Evolutionary conservation across 2,888 invertebrate genomes (phyloP).

Genomic region (Glyphotaelius pellucidus): DNA sequence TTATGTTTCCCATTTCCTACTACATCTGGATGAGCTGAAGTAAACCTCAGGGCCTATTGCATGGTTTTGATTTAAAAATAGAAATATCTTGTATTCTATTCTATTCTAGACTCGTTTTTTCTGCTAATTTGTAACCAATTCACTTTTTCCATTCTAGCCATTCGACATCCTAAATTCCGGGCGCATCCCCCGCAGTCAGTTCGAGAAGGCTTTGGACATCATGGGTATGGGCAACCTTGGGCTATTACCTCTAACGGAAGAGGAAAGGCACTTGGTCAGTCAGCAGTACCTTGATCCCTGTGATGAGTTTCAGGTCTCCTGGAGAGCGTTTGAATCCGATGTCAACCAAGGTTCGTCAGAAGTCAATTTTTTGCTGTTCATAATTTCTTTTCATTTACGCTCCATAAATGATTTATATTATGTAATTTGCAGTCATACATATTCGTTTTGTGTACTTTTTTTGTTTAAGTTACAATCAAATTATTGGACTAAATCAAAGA

Average conservation of each 20-base stretch:
- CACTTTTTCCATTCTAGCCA: conserved; percentile 73
- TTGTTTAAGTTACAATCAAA: neutral
- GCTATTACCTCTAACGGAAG: conserved; percentile 74
- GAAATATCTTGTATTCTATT: neutral
- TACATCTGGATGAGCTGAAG: too few species aligned
- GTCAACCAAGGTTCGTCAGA: conserved; percentile 81
- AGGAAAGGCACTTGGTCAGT: conserved; percentile 81
- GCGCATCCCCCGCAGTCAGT: conserved; percentile 83
- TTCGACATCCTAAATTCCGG: conserved; percentile 84
- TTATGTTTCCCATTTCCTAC: too few species aligned
- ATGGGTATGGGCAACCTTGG: conserved; percentile 80
- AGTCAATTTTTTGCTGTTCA: neutral
- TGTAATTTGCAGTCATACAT: neutral
- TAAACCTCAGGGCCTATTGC: neutral
- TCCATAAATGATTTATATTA: neutral
- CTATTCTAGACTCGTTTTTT: neutral
- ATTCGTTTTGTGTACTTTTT: neutral
- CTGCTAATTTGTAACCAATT: neutral
- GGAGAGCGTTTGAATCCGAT: conserved; percentile 88
- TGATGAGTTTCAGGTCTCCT: conserved; percentile 82
- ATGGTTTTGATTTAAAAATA: neutral
- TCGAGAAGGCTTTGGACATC: conserved; percentile 82
- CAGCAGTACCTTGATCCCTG: conserved; percentile 85
- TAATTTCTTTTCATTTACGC: neutral
- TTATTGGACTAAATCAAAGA: too few species aligned